Conservation (phyloP, 2,888 invertebrate species). For the Synergus laeviventris region DNA sequence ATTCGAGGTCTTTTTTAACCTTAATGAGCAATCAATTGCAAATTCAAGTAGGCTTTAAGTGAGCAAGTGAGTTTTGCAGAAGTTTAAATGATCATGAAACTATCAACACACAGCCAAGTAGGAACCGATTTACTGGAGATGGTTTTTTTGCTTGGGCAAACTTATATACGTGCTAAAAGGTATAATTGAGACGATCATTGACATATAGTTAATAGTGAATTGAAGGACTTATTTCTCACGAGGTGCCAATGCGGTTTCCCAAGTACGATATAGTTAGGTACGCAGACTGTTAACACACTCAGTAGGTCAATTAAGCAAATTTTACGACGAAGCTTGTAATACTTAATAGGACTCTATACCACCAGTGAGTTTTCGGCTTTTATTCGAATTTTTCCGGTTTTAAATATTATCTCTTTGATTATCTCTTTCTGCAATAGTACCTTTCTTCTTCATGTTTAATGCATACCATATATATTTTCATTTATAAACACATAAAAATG, state of each 20-base stretch:
- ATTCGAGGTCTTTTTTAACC: background rate
- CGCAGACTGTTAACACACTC: too few species aligned
- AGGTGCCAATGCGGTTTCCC: constrained; percentile 25
- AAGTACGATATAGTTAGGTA: too few species aligned
- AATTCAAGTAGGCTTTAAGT: background rate
- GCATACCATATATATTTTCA: background rate
- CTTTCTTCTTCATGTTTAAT: background rate
- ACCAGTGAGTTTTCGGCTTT: constrained; percentile 41
- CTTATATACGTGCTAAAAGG: background rate
- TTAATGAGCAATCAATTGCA: background rate
- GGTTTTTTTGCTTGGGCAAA: background rate
- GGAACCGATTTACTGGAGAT: background rate
- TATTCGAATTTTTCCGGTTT: background rate
- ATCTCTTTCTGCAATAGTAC: background rate
- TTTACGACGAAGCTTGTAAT: constrained; percentile 26
- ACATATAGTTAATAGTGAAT: constrained; percentile 64
- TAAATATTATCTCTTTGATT: constrained; percentile 10
- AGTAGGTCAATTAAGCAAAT: constrained; percentile 53
- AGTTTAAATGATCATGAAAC: constrained; percentile 14
- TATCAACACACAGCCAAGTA: background rate
- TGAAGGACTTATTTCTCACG: constrained; percentile 58
- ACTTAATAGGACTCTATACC: constrained; percentile 30
- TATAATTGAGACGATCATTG: constrained; percentile 8
- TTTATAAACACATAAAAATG: constrained; percentile 1
- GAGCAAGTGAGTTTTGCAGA: constrained; percentile 6